A percentile compares a stretch with the other conserved stretches of the same genome.
Conservation (phyloP, 1,140 invertebrate species). For the Bombus confusus region DNA sequence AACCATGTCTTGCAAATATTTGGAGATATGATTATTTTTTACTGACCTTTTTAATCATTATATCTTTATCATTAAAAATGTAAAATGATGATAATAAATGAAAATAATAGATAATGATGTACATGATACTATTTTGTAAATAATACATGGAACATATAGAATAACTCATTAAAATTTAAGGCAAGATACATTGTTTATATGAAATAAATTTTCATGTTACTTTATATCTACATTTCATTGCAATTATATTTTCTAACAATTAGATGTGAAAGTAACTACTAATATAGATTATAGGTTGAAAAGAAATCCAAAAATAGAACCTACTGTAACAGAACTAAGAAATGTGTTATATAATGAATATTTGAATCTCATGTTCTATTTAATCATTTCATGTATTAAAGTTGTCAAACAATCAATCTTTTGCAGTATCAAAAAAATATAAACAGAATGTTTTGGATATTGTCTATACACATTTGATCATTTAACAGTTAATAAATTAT, state of each 20-base stretch:
- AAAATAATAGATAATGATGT: neutral
- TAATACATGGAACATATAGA: neutral
- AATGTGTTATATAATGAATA: conserved; percentile 60
- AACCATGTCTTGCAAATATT: conserved; percentile 23
- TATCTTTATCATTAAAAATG: neutral
- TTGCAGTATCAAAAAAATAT: neutral
- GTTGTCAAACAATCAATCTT: neutral
- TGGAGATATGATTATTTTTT: neutral
- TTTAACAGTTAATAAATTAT: neutral
- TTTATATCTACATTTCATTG: neutral
- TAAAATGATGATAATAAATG: neutral
- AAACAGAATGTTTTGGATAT: neutral
- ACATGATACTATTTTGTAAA: neutral
- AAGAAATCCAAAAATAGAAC: conserved; percentile 79
- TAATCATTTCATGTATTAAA: conserved; percentile 17
- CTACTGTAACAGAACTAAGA: conserved; percentile 63
- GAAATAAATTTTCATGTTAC: conserved; percentile 1
- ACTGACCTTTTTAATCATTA: neutral
- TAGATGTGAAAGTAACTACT: conserved; percentile 21
- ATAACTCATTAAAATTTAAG: neutral
- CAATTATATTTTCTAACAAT: conserved; percentile 22
- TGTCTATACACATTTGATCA: neutral
- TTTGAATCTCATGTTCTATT: conserved; percentile 42
- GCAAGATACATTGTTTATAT: neutral
- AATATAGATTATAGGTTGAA: conserved; percentile 62